These are phyloP conservation scores for Pantherophis alleghaniensis DNA, from an alignment of 2,797 vertebrate species.

Conservation along the genomic window DNA sequence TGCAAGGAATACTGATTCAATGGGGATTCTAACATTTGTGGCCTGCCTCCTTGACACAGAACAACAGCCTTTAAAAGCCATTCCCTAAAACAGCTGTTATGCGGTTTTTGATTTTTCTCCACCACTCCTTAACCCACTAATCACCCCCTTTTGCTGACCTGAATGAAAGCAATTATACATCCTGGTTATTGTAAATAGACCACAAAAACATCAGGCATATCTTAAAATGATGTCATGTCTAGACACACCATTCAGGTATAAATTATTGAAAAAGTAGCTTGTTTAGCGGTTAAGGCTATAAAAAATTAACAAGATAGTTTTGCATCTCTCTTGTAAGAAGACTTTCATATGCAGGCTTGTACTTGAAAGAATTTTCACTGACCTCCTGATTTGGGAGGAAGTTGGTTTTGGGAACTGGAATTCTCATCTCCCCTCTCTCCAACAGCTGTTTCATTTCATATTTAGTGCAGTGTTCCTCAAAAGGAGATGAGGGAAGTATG, in stretches of 20 bases:
- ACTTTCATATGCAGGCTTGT: constrained; percentile 51
- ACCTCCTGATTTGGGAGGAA: constrained; percentile 49
- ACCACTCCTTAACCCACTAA: constrained; percentile 1
- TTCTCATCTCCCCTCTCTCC: constrained; percentile 34
- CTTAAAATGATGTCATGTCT: constrained; percentile 78
- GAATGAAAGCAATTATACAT: constrained; percentile 63
- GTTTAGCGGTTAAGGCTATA: constrained; percentile 70
- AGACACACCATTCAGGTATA: constrained; percentile 77
- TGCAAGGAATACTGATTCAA: constrained; percentile 49
- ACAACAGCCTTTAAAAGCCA: constrained; percentile 52
- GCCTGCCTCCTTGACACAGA: constrained; percentile 66
- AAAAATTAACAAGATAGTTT: constrained; percentile 73
- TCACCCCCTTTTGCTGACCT: constrained; percentile 59
- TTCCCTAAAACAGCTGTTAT: constrained; percentile 61
- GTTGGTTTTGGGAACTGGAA: constrained; percentile 44
- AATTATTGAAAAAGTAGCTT: constrained; percentile 72
- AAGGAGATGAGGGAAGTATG: not conserved
- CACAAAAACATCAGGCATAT: constrained; percentile 69
- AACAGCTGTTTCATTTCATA: constrained; percentile 61
- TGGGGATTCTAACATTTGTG: constrained; percentile 51
- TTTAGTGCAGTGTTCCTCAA: constrained; percentile 6
- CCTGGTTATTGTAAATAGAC: constrained; percentile 74
- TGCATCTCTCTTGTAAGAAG: constrained; percentile 59
- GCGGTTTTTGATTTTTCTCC: constrained; percentile 37
- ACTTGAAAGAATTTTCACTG: constrained; percentile 56